These are phyloP conservation scores for Spicauda simplicius DNA, from an alignment of 2,888 invertebrate genomes.

Conservation along the genomic window DNA sequence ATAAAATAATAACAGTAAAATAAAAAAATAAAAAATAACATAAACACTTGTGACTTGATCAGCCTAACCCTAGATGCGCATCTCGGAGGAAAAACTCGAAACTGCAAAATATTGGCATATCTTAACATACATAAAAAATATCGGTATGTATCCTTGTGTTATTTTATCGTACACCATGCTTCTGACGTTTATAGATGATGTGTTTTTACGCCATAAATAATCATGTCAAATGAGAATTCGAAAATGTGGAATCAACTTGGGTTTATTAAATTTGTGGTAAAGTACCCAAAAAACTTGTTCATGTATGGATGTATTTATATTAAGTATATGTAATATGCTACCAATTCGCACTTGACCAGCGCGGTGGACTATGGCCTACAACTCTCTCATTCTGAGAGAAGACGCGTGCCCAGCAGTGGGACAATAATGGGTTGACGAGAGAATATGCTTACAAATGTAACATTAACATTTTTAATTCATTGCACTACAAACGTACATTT, in stretches of 20 bases:
- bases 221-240: slow-evolving; percentile 12
- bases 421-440: too few species aligned
- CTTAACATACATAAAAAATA: slow-evolving; percentile 32
- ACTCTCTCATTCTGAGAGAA: too few species aligned
- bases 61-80: slow-evolving; percentile 11
- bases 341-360: too few species aligned
- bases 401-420: too few species aligned
- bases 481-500: too few species aligned
- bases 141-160: slow-evolving; percentile 19
- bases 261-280: background rate
- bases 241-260: background rate
- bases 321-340: too few species aligned
- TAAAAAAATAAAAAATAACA: background rate
- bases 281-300: background rate
- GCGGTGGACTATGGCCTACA: too few species aligned
- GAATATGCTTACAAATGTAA: too few species aligned
- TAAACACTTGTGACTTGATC: slow-evolving; percentile 1
- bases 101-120: slow-evolving; percentile 30
- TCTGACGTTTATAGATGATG: slow-evolving; percentile 29
- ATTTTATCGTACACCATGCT: background rate
- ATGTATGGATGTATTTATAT: too few species aligned
- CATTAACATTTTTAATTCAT: too few species aligned
- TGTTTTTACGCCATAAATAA: slow-evolving; percentile 23
- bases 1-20: too few species aligned
- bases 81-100: slow-evolving; percentile 21